Evolutionary conservation across 2,888 invertebrate species (phyloP).

Genomic region (Heliconius hortense): DNA sequence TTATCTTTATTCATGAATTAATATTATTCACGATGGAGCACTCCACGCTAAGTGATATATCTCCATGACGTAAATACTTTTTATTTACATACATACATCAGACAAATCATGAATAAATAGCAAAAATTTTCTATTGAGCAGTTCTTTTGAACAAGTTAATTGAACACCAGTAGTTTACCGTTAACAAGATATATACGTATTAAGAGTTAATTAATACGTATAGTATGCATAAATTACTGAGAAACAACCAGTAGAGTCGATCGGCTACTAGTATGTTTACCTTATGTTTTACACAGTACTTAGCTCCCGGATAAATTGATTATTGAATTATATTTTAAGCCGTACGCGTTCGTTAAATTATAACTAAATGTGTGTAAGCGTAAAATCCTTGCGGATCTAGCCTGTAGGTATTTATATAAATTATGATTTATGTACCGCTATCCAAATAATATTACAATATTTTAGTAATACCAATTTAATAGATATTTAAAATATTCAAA

Average conservation of each 20-base stretch:
- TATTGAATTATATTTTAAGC: slow-evolving; percentile 21
- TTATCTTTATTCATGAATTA: slow-evolving; percentile 10
- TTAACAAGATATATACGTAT: slow-evolving; percentile 26
- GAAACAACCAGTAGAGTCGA: slow-evolving; percentile 20
- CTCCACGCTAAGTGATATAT: slow-evolving; percentile 10
- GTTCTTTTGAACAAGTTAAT: slow-evolving; percentile 8
- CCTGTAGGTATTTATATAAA: not conserved
- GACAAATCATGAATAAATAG: slow-evolving; percentile 16
- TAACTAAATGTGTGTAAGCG: not conserved
- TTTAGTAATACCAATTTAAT: not conserved
- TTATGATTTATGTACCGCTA: not conserved
- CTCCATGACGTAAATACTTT: slow-evolving; percentile 24
- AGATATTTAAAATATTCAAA: not conserved
- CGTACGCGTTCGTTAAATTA: not conserved
- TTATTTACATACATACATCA: slow-evolving; percentile 10
- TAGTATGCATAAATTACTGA: slow-evolving; percentile 29
- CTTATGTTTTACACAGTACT: slow-evolving; percentile 18
- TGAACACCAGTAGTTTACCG: slow-evolving; percentile 8
- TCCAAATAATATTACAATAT: not conserved
- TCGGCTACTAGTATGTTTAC: slow-evolving; percentile 24
- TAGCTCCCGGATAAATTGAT: slow-evolving; percentile 28
- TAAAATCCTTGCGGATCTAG: slow-evolving; percentile 14
- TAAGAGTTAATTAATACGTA: slow-evolving; percentile 36
- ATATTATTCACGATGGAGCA: not conserved
- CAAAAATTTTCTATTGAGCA: slow-evolving; percentile 8